Evolutionary conservation across 2,113 vertebrate genomes (phyloP).

Genomic region (Psammodynastes pulverulentus): DNA sequence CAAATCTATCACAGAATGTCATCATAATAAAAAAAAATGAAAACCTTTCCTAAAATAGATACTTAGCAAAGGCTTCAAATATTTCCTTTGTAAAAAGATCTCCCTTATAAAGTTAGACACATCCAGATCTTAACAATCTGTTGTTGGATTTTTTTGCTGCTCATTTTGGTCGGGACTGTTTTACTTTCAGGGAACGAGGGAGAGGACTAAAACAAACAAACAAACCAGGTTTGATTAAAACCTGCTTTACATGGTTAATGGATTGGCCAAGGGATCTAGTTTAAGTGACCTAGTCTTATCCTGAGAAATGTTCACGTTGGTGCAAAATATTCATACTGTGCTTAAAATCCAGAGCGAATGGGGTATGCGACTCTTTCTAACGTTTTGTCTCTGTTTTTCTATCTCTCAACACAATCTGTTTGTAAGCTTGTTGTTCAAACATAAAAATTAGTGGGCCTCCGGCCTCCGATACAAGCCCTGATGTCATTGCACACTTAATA

Average conservation of each 20-base stretch:
- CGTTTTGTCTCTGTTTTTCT: not conserved
- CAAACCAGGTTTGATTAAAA: not conserved
- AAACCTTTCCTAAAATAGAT: slow-evolving; percentile 3
- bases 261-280: not conserved
- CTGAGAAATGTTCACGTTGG: too few species aligned
- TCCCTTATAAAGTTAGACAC: not conserved
- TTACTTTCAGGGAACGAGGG: not conserved
- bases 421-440: not conserved
- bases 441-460: not conserved
- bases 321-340: not conserved
- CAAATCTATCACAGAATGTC: slow-evolving; percentile 21
- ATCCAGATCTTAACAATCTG: not conserved
- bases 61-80: slow-evolving; percentile 19
- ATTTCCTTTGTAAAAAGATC: not conserved
- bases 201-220: not conserved
- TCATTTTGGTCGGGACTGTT: not conserved
- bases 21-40: slow-evolving; percentile 6
- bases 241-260: not conserved
- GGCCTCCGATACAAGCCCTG: not conserved
- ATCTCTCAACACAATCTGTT: not conserved
- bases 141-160: not conserved
- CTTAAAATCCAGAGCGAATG: not conserved
- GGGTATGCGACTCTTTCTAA: not conserved
- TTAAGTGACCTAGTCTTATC: not conserved
- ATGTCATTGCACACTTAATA: not conserved